These are phyloP conservation scores for Pseudococcus longispinus DNA, from an alignment of 2,888 invertebrate genomes.

Conservation along the genomic window DNA sequence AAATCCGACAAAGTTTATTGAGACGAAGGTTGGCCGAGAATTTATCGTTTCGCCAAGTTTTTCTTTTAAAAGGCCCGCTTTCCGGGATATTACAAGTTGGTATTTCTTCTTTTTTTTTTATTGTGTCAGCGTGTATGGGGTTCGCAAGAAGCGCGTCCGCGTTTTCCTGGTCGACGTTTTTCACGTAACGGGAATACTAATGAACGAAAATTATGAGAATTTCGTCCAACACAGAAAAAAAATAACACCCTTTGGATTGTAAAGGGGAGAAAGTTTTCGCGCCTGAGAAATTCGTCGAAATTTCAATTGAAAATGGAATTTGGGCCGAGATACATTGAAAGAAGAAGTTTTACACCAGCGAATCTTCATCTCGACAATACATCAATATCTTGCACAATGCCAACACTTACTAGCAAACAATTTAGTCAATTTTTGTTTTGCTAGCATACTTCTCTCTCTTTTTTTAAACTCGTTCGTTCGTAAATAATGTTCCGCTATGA, in stretches of 20 bases:
- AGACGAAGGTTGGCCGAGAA: slow-evolving; percentile 31
- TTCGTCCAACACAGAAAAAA: not conserved
- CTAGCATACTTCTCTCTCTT: not conserved
- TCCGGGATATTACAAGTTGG: slow-evolving; percentile 43
- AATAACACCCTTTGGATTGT: not conserved
- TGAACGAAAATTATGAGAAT: slow-evolving; percentile 46
- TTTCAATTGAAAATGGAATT: slow-evolving; percentile 38
- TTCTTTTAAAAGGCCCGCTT: slow-evolving; percentile 24
- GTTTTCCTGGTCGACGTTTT: slow-evolving; percentile 33
- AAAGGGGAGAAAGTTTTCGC: slow-evolving; percentile 18
- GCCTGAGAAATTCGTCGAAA: slow-evolving; percentile 36
- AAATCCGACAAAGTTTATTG: slow-evolving; percentile 36
- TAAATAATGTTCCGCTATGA: not conserved
- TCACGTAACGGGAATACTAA: slow-evolving; percentile 45
- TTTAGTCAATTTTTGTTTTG: slow-evolving; percentile 28
- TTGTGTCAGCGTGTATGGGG: slow-evolving; percentile 2
- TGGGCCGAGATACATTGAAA: not conserved
- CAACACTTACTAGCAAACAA: not conserved
- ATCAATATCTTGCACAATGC: slow-evolving; percentile 29
- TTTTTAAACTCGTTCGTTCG: slow-evolving; percentile 24
- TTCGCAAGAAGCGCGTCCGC: slow-evolving; percentile 17
- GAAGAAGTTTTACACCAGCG: not conserved
- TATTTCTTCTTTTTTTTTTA: not conserved
- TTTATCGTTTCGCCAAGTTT: slow-evolving; percentile 42
- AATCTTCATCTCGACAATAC: slow-evolving; percentile 20